Conservation (phyloP, 2,113 vertebrate species). For the Elachura formosa region DNA sequence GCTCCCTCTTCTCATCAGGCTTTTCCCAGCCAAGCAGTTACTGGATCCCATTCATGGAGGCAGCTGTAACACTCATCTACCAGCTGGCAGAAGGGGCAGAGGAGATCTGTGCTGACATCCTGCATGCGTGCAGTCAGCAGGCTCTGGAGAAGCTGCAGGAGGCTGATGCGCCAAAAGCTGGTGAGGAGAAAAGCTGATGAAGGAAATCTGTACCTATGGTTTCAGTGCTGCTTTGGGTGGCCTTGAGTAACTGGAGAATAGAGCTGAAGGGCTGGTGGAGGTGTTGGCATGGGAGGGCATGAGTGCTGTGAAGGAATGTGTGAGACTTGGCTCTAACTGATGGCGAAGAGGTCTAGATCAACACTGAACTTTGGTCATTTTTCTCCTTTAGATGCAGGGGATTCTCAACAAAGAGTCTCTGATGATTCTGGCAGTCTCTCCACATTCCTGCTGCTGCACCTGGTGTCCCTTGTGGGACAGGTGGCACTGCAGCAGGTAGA, state of each 20-base stretch:
- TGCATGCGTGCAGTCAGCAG: constrained; percentile 76
- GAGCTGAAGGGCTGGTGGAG: constrained; percentile 31
- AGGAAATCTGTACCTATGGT: background rate
- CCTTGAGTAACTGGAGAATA: background rate
- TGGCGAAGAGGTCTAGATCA: background rate
- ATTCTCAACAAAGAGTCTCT: background rate
- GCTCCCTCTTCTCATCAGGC: constrained; percentile 35
- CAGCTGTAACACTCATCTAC: constrained; percentile 84
- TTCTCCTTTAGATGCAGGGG: background rate
- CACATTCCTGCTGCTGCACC: constrained; percentile 78
- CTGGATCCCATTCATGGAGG: constrained; percentile 93
- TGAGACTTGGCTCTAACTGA: background rate
- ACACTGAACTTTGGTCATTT: background rate
- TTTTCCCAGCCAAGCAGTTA: constrained; percentile 71
- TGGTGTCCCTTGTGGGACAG: constrained; percentile 87
- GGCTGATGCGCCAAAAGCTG: background rate
- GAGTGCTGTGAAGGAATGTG: background rate
- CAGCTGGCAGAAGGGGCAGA: constrained; percentile 89
- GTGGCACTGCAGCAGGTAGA: constrained; percentile 91
- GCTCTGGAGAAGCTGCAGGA: constrained; percentile 63
- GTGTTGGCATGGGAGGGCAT: background rate
- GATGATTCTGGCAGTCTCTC: constrained; percentile 6
- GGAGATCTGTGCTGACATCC: constrained; percentile 81
- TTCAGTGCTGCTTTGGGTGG: background rate
- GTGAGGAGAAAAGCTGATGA: constrained; percentile 15